Conservation (phyloP, 2,113 vertebrate species). For the Trinectes maculatus region DNA sequence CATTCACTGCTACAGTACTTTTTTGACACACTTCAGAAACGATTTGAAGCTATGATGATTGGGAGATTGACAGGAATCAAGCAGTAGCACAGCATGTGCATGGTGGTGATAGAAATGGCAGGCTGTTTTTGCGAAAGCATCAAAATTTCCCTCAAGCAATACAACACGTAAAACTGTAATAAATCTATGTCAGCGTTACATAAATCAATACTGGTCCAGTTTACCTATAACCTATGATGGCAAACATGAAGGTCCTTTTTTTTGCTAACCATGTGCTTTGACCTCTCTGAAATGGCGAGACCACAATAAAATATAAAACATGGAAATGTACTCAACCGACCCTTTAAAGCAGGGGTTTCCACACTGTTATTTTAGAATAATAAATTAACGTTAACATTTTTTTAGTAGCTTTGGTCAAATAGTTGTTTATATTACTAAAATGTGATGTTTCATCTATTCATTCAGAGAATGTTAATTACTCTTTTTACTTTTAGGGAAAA, state of each 20-base stretch:
- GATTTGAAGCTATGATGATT: not conserved
- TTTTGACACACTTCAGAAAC: constrained; percentile 27
- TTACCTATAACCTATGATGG: not conserved
- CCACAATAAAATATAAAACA: too few relatives aligned
- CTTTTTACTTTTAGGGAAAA: too few relatives aligned
- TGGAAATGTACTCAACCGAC: not conserved
- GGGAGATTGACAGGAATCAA: constrained; percentile 1
- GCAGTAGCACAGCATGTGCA: constrained; percentile 34
- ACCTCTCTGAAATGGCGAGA: too few relatives aligned
- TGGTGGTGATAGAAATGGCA: constrained; percentile 8
- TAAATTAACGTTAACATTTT: too few relatives aligned
- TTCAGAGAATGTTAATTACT: too few relatives aligned
- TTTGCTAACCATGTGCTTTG: not conserved
- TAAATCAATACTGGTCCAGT: not conserved
- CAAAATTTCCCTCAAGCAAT: too few relatives aligned
- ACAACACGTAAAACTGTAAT: not conserved
- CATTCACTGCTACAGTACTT: constrained; percentile 75
- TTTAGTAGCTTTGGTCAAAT: too few relatives aligned
- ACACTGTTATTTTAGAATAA: too few relatives aligned
- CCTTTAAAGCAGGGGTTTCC: not conserved
- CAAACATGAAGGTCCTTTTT: not conserved
- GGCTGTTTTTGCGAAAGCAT: too few relatives aligned
- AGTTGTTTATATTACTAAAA: too few relatives aligned
- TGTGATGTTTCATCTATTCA: too few relatives aligned
- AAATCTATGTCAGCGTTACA: constrained; percentile 5